These are phyloP conservation scores for Plumapathes pennacea DNA, from an alignment of 92 coral and sea anemone species.

Conservation along the genomic window DNA sequence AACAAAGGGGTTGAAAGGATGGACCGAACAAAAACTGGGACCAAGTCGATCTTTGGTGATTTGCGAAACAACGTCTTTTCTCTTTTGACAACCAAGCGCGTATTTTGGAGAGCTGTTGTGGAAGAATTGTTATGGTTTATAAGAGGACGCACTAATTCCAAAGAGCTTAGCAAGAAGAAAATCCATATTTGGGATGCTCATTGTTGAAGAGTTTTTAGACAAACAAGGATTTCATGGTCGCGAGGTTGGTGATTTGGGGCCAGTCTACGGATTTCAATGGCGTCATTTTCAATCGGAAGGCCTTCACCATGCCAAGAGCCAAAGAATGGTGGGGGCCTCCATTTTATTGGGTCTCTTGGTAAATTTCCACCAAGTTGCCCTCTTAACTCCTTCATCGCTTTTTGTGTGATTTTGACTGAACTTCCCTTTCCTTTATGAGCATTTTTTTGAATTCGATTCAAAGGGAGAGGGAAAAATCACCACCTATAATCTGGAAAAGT, in stretches of 20 bases:
- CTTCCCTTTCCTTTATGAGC: too few species aligned
- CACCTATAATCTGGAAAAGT: too few species aligned
- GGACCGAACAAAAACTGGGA: conserved; percentile 96
- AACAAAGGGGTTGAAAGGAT: conserved; percentile 66
- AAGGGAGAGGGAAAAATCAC: too few species aligned
- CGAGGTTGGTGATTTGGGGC: conserved; percentile 92
- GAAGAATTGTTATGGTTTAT: conserved; percentile 95
- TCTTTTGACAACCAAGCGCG: conserved; percentile 87
- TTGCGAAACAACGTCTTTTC: conserved; percentile 73
- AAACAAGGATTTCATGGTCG: conserved; percentile 77
- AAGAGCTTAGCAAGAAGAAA: conserved; percentile 77
- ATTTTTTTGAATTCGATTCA: too few species aligned
- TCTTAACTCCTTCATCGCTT: too few species aligned
- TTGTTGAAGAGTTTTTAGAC: conserved; percentile 87
- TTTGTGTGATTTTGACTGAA: too few species aligned
- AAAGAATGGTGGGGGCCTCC: too few species aligned
- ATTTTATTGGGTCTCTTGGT: too few species aligned
- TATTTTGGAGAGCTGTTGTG: conserved; percentile 93
- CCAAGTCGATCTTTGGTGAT: conserved; percentile 88
- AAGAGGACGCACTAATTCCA: conserved; percentile 85
- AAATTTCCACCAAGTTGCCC: too few species aligned
- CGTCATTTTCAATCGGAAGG: too few species aligned
- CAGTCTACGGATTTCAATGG: conserved; percentile 98
- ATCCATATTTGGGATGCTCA: conserved; percentile 98
- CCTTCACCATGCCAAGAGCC: too few species aligned